A percentile compares a stretch with the other conserved stretches of the same genome.
These are phyloP conservation scores for Magallana gigas DNA, from an alignment of 1,140 invertebrate species.

Conservation along the genomic window DNA sequence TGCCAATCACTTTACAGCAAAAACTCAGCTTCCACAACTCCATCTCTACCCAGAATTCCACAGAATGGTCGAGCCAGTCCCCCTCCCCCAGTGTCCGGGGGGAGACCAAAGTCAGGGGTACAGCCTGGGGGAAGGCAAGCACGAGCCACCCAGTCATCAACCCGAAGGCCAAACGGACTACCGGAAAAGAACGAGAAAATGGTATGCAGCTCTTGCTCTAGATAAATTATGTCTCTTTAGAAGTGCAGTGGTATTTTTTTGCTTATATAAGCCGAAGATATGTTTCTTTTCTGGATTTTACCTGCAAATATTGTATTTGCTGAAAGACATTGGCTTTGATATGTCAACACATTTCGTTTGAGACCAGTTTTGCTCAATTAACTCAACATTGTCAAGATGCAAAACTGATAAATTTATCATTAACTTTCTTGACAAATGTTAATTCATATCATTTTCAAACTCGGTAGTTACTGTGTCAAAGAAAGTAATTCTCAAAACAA, in stretches of 20 bases:
- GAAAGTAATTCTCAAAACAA: too few relatives aligned
- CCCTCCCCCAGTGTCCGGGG: slow-evolving; percentile 63
- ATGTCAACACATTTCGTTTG: too few relatives aligned
- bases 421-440: too few relatives aligned
- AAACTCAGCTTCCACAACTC: slow-evolving; percentile 67
- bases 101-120: slow-evolving; percentile 65
- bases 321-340: too few relatives aligned
- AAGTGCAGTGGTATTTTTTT: slow-evolving; percentile 11
- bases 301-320: neutral
- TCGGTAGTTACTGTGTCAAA: too few relatives aligned
- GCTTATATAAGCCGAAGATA: neutral
- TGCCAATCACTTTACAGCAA: slow-evolving; percentile 63
- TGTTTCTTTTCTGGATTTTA: neutral
- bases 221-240: neutral
- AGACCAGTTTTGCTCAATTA: too few relatives aligned
- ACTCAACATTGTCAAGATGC: too few relatives aligned
- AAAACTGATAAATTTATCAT: too few relatives aligned
- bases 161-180: slow-evolving; percentile 59
- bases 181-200: slow-evolving; percentile 56
- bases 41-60: slow-evolving; percentile 76
- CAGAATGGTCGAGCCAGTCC: slow-evolving; percentile 69
- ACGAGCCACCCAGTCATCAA: slow-evolving; percentile 64
- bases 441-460: too few relatives aligned
- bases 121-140: slow-evolving; percentile 53
- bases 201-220: slow-evolving; percentile 28